These are phyloP conservation scores for Diabrotica balteata DNA, from an alignment of 2,888 invertebrate genomes.

Conservation along the genomic window DNA sequence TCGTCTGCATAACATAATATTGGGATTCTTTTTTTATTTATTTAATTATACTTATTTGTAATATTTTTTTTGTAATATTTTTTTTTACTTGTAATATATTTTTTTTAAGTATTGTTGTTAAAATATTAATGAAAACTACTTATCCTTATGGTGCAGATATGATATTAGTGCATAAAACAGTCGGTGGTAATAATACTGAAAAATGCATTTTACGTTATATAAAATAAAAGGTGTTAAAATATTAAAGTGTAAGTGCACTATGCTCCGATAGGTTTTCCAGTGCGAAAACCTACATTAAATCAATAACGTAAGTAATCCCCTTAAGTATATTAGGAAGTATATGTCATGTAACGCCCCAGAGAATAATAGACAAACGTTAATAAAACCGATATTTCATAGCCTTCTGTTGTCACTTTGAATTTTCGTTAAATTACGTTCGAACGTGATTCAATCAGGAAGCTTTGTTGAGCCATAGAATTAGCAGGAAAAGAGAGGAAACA, in stretches of 20 bases:
- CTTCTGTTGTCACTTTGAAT: constrained; percentile 10
- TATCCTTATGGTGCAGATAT: no score
- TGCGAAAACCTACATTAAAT: constrained; percentile 24
- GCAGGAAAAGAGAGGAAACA: constrained; percentile 6
- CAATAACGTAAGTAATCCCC: constrained; percentile 17
- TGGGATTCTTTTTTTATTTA: no score
- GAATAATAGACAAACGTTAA: constrained; percentile 23
- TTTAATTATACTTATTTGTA: no score
- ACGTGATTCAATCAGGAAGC: constrained; percentile 9
- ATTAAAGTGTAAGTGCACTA: constrained; percentile 1
- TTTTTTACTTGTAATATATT: no score
- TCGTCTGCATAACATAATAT: no score
- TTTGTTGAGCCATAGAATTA: constrained; percentile 2
- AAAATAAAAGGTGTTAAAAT: no score
- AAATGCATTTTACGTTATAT: no score
- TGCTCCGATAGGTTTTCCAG: constrained; percentile 12
- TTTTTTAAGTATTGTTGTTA: no score
- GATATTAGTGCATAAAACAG: no score
- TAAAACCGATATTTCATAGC: constrained; percentile 18
- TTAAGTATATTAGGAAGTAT: constrained; percentile 24
- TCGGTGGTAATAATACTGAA: no score
- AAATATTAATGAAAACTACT: no score
- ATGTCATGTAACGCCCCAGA: constrained; percentile 13
- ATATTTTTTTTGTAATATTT: no score
- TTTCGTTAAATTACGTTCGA: constrained; percentile 4